phyloP scores from a whole-genome alignment of 2,888 invertebrate species.

The Oligia fasciuncula region DNA sequence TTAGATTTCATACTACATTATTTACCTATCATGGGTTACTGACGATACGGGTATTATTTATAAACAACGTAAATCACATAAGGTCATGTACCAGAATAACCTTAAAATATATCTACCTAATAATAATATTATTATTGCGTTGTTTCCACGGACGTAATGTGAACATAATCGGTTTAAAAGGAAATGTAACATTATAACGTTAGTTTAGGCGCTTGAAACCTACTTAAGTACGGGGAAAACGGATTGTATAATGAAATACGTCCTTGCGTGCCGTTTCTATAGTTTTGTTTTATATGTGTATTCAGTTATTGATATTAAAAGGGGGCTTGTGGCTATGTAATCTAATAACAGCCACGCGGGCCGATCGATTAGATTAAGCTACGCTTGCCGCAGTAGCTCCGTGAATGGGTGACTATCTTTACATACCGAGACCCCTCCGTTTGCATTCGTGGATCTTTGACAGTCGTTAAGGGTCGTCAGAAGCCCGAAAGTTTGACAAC shows the following conservation, averaged over 20 bases:
- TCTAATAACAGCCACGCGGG: background rate
- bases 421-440: background rate
- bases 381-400: background rate
- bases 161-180: conserved; percentile 35
- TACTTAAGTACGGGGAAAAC: conserved; percentile 2
- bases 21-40: conserved; percentile 35
- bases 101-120: conserved; percentile 17
- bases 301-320: background rate
- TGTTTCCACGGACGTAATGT: conserved; percentile 17
- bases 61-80: conserved; percentile 17
- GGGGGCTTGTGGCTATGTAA: background rate
- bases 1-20: conserved; percentile 3
- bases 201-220: conserved; percentile 12
- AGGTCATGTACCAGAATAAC: conserved; percentile 33
- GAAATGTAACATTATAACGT: conserved; percentile 25
- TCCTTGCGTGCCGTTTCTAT: conserved; percentile 18
- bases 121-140: conserved; percentile 13
- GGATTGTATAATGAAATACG: background rate
- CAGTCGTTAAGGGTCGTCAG: background rate
- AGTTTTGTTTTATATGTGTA: background rate
- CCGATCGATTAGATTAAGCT: background rate
- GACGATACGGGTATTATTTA: conserved; percentile 1
- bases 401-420: background rate
- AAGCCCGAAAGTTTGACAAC: background rate
- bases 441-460: background rate